Base-by-base conservation (phyloP, 1,140 invertebrate genomes). In the Colletes gigas region DNA sequence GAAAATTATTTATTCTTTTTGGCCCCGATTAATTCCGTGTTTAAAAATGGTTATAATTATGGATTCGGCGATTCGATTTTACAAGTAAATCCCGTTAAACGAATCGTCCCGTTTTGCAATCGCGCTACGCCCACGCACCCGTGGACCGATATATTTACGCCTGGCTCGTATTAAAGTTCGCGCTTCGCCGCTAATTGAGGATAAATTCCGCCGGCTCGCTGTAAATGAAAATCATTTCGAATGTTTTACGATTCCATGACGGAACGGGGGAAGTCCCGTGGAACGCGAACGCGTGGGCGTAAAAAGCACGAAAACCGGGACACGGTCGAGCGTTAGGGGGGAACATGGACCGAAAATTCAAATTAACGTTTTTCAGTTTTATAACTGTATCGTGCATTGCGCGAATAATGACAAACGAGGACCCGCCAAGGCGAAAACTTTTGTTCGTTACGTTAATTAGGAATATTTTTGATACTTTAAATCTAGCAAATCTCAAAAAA, bases 131-230 rank as follows among this genome's bases (percentile, higher is more conserved):
- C 55, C 19, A 6, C 14, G 12, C 17, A n/a, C 0, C 30, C 30
- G 30, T 30, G 30, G 52, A 30, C 21, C 30, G 6, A 47, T 52
- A 50, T 83, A 70, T 82, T 83, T 76, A 71, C 14, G 15, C 5
- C 10, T 15, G n/a, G 63, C 52, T n/a, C 63, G 67, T 63, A 78
- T 70, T 70, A 75, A 78, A 71, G 54, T 78, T 78, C 67, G 50
- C 41, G 65, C 39, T 12, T 50, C 57, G 47, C 63, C 39, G 63
- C 63, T 66, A 47, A 66, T 47, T 44, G 21, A 19, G 7, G n/a
- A 19, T 5, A 66, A 75, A 75, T 75, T 14, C 39, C 30, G 14
- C 2, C 14, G 4, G 67, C 21, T 5, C 17, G n/a, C 15, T 21
- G 7, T 2, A 10, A n/a, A 60, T 21, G 57, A 30, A 47, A 60